Conservation (phyloP, 1,140 invertebrate species). For the Hylaeus volcanicus region DNA sequence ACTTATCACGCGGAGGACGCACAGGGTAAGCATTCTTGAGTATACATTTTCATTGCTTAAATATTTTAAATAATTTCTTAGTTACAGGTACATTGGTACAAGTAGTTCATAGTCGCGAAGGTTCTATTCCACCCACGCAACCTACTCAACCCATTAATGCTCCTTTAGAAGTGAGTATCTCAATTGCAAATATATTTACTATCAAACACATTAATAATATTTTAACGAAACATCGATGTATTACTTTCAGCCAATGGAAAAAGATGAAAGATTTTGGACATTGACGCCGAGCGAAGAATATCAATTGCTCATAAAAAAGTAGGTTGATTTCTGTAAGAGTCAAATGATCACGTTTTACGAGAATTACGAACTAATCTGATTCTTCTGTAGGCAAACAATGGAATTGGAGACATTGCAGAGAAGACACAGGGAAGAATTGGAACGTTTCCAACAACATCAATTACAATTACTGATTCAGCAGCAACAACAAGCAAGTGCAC, state of each 20-base stretch:
- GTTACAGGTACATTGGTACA: conserved; percentile 57
- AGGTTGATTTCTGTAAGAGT: conserved; percentile 23
- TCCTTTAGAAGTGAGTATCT: conserved; percentile 69
- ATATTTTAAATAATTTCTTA: background rate
- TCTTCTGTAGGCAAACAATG: conserved; percentile 73
- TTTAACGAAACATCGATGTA: conserved; percentile 8
- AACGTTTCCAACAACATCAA: conserved; percentile 78
- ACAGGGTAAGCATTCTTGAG: conserved; percentile 58
- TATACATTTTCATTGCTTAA: background rate
- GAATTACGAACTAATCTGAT: conserved; percentile 7
- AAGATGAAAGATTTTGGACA: conserved; percentile 72
- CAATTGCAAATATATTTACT: conserved; percentile 6
- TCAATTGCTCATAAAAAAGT: conserved; percentile 79
- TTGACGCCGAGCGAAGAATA: conserved; percentile 79
- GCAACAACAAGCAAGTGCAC: conserved; percentile 76
- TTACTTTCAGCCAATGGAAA: conserved; percentile 67
- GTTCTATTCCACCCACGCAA: conserved; percentile 74
- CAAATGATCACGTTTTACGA: background rate
- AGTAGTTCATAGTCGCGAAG: conserved; percentile 75
- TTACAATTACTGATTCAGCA: conserved; percentile 77
- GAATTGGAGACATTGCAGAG: conserved; percentile 77
- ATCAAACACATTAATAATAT: background rate
- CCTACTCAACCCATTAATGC: conserved; percentile 46
- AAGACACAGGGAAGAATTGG: conserved; percentile 78
- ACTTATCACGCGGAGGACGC: conserved; percentile 67